phyloP scores from a whole-genome alignment of 2,113 vertebrate genomes.

The Rousettus leschenaultii region DNA sequence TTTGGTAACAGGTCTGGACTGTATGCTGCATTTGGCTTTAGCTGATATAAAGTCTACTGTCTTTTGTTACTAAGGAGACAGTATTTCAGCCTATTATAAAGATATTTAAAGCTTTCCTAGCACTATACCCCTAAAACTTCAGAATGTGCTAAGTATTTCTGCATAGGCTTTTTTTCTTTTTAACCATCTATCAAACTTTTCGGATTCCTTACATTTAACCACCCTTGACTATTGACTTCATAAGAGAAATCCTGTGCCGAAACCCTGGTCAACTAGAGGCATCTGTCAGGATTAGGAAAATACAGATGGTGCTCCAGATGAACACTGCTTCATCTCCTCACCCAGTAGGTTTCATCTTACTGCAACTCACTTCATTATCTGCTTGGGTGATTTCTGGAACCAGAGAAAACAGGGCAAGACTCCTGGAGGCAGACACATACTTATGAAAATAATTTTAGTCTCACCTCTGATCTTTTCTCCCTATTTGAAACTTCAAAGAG shows the following conservation, averaged over 20 bases:
- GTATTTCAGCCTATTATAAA: background rate
- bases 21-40: constrained; percentile 34
- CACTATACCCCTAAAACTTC: background rate
- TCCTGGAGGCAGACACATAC: background rate
- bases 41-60: background rate
- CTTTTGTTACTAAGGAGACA: constrained; percentile 32
- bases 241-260: background rate
- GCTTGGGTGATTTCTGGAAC: background rate
- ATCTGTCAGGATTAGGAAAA: background rate
- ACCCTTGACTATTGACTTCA: background rate
- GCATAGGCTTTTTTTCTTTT: background rate
- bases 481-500: constrained; percentile 22
- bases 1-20: background rate
- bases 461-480: background rate
- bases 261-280: background rate
- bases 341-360: background rate
- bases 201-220: background rate
- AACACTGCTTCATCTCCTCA: background rate
- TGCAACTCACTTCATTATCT: background rate
- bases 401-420: background rate
- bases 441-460: background rate
- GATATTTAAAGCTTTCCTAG: constrained; percentile 1
- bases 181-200: background rate
- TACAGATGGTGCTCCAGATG: background rate
- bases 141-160: background rate